Base-by-base conservation (phyloP, 2,888 invertebrate genomes). In the Eupithecia exiguata region DNA sequence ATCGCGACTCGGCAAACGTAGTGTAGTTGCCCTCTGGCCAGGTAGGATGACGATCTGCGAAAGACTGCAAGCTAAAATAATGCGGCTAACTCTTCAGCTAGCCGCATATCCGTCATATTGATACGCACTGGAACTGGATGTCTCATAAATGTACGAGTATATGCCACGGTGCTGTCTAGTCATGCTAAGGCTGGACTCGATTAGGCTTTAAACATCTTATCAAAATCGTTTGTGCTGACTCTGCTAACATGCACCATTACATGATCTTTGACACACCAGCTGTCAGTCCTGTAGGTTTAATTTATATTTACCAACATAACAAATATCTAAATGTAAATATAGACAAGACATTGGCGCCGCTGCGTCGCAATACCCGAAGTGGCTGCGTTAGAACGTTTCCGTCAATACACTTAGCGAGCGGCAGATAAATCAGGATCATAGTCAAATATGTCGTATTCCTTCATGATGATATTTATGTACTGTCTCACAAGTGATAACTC, bases 321-420 rank as follows among this genome's bases (percentile, higher is more conserved):
- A 10, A 49, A 58, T 58, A 58, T 58, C 58, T 58, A 25, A 58
- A 25, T 14, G 14, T 58, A 58, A 68, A 63, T 66, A 74, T 58
- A 71, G 18, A 70, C 73, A 69, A 73, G 65, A 36, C 21, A 66
- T 63, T 72, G 76, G 76, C 73, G 76, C 69, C 76, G 67, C 16
- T n/a, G 35, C 9, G 75, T 38, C 70, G 76, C 73, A 76, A 75
- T 76, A 68, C 69, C 66, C 36, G 16, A 62, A 76, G 76, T 76
- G 69, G 71, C 21, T 69, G 71, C 69, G 73, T 69, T 71, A 73
- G 49, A 69, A 67, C 72, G 65, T 72, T 69, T 73, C 73, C 75
- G 71, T 79, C 79, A 78, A 80, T 79, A 80, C 80, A 80, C 80
- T 80, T 79, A 80, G 69, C 74, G 49, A 36, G 62, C 72, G 73